Conservation (phyloP, 2,113 vertebrate species). For the Halichoeres trimaculatus region DNA sequence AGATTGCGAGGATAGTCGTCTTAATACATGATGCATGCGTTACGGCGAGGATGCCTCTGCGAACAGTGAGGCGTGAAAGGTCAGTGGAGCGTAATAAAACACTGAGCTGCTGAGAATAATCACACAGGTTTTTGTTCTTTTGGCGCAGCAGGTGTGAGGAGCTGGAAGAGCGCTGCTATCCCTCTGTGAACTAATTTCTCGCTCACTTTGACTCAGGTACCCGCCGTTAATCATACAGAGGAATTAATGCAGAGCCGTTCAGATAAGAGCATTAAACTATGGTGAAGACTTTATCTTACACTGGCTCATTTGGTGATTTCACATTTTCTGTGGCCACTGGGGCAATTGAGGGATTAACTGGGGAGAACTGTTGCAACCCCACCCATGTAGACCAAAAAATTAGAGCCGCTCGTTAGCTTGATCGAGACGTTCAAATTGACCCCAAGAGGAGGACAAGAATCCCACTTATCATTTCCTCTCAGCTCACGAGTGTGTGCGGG, state of each 20-base stretch:
- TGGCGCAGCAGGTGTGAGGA: constrained; percentile 43
- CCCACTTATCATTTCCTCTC: constrained; percentile 4
- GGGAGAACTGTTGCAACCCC: constrained; percentile 49
- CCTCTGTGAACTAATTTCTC: constrained; percentile 56
- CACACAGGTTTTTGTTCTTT: constrained; percentile 42
- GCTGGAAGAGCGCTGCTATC: constrained; percentile 38
- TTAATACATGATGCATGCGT: constrained; percentile 37
- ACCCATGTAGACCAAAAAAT: constrained; percentile 47
- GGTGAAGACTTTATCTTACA: constrained; percentile 66
- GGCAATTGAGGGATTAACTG: constrained; percentile 71
- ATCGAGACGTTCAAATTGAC: constrained; percentile 55
- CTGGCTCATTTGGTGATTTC: constrained; percentile 70
- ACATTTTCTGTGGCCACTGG: constrained; percentile 47
- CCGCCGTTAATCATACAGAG: constrained; percentile 50
- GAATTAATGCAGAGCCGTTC: constrained; percentile 61
- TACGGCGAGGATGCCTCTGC: constrained; percentile 39
- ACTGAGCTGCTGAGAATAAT: constrained; percentile 70
- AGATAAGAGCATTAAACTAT: constrained; percentile 66
- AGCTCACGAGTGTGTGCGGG: neutral
- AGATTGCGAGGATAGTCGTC: constrained; percentile 5
- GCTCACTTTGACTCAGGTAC: constrained; percentile 43
- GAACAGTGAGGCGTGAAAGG: constrained; percentile 49
- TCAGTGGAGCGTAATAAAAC: constrained; percentile 62
- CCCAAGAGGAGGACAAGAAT: constrained; percentile 24
- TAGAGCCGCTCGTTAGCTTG: constrained; percentile 65